Conservation (phyloP, 1,140 invertebrate genomes). For the Apocrypta bakeri region DNA sequence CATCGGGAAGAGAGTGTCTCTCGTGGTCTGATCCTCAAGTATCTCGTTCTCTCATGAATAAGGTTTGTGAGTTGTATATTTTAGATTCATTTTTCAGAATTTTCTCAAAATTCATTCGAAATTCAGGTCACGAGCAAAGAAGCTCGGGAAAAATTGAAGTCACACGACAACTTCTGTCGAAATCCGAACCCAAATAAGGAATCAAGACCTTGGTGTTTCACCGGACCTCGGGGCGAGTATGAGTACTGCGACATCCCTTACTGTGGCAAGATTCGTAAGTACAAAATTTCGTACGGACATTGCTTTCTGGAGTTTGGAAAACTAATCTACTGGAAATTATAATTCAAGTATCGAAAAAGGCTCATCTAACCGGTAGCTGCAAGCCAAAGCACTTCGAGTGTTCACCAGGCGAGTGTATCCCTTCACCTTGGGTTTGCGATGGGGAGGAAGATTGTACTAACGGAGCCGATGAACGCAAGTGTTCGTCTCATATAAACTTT, state of each 20-base stretch:
- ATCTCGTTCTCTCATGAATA: constrained; percentile 63
- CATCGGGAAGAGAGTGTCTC: constrained; percentile 72
- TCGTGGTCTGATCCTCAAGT: constrained; percentile 72
- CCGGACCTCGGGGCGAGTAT: constrained; percentile 63
- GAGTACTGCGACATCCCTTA: constrained; percentile 77
- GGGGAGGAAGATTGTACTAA: constrained; percentile 77
- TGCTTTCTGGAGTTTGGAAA: too few species aligned
- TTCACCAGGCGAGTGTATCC: constrained; percentile 73
- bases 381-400: constrained; percentile 74
- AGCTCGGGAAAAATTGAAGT: constrained; percentile 64
- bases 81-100: neutral
- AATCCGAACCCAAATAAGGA: constrained; percentile 75
- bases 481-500: constrained; percentile 67
- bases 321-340: neutral
- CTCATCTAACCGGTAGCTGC: constrained; percentile 60
- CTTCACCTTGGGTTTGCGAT: constrained; percentile 75
- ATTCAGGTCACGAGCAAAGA: constrained; percentile 60
- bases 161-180: constrained; percentile 77
- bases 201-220: constrained; percentile 77
- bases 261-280: constrained; percentile 68
- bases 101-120: constrained; percentile 45
- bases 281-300: too few species aligned
- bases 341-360: constrained; percentile 57
- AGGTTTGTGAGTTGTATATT: constrained; percentile 56
- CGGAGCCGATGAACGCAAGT: constrained; percentile 75